These are phyloP conservation scores for Hydrozoanthus tunicans DNA, from an alignment of 64 coral and sea anemone genomes.

Conservation along the genomic window DNA sequence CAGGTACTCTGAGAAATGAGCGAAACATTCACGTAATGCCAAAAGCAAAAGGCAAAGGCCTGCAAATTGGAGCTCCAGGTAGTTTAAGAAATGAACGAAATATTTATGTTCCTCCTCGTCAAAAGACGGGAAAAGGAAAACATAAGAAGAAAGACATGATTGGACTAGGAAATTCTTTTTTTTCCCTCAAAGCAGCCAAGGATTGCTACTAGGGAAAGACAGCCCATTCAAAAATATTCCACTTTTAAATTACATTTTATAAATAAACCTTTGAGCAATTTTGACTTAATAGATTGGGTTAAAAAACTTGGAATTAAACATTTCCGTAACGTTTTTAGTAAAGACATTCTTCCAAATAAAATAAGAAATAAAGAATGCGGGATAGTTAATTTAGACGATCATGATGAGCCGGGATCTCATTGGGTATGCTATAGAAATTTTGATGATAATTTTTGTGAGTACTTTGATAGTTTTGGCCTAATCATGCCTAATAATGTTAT, in stretches of 20 bases:
- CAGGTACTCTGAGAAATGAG: no score
- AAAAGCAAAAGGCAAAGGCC: no score
- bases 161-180: no score
- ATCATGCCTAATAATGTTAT: not conserved
- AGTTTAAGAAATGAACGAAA: no score
- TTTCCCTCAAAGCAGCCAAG: not conserved
- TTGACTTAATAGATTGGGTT: slow-evolving; percentile 14
- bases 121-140: not conserved
- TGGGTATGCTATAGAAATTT: slow-evolving; percentile 39
- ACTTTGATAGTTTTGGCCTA: slow-evolving; percentile 42
- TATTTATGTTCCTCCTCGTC: not conserved
- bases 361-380: slow-evolving; percentile 39
- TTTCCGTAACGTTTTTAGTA: slow-evolving; percentile 10
- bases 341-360: slow-evolving; percentile 25
- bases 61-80: not conserved
- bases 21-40: not conserved
- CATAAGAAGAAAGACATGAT: not conserved
- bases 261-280: slow-evolving; percentile 9
- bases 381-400: slow-evolving; percentile 39
- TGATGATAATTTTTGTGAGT: not conserved
- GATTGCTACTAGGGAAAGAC: not conserved
- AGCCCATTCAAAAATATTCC: not conserved
- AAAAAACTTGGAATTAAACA: not conserved
- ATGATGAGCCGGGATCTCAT: slow-evolving; percentile 5
- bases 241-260: not conserved